A percentile compares a stretch with the other conserved stretches of the same genome.
Conservation (phyloP, 2,113 vertebrate species). For the Pyxicephalus adspersus region DNA sequence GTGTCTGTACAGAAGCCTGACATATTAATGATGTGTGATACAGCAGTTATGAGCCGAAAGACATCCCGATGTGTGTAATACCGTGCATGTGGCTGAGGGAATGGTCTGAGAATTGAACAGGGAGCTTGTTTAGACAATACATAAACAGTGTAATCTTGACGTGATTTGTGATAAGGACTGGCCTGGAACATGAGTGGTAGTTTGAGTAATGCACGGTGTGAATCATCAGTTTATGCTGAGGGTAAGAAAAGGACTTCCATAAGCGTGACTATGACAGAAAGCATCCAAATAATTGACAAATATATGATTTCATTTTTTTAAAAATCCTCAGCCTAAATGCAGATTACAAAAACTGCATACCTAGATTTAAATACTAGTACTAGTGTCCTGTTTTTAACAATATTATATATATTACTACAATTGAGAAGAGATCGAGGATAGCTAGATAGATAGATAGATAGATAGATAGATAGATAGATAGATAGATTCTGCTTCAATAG, state of each 20-base stretch:
- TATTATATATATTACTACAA: no score
- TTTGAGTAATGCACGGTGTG: neutral
- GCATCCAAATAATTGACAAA: neutral
- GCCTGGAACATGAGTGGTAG: slow-evolving; percentile 10
- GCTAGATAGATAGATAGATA: no score
- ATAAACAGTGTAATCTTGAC: slow-evolving; percentile 51
- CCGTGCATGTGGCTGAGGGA: slow-evolving; percentile 16
- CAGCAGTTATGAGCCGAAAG: slow-evolving; percentile 1
- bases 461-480: no score
- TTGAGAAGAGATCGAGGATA: no score
- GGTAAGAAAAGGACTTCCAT: neutral
- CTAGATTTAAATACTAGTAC: no score
- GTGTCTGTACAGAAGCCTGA: slow-evolving; percentile 40
- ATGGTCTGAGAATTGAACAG: slow-evolving; percentile 26
- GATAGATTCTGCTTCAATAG: no score
- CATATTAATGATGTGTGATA: slow-evolving; percentile 47
- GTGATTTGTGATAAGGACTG: slow-evolving; percentile 44
- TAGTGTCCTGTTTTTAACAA: no score
- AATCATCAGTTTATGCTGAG: neutral
- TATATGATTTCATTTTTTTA: no score
- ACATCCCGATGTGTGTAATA: slow-evolving; percentile 45
- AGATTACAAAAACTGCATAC: no score
- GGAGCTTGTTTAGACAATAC: slow-evolving; percentile 48
- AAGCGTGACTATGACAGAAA: neutral
- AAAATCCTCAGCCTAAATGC: no score